These are phyloP conservation scores for Tragulus kanchil DNA, from an alignment of 2,113 vertebrate species.

Conservation along the genomic window DNA sequence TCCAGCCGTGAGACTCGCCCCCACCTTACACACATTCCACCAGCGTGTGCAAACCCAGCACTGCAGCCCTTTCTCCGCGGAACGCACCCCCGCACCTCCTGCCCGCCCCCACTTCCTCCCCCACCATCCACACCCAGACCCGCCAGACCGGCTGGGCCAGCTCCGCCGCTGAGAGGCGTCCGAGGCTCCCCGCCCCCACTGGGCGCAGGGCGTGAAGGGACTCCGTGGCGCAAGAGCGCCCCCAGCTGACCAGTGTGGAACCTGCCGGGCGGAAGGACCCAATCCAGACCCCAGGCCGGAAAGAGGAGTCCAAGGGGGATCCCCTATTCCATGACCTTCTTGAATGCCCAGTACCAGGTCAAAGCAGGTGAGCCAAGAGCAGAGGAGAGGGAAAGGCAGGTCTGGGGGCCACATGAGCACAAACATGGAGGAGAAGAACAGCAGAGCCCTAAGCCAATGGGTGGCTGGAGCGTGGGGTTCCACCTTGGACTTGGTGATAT, in stretches of 20 bases:
- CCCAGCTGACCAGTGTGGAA: conserved; percentile 42
- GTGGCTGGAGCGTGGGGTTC: not conserved
- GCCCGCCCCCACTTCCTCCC: not conserved
- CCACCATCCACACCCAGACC: not conserved
- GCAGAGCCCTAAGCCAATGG: not conserved
- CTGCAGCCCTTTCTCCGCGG: not conserved
- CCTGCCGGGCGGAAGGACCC: not conserved
- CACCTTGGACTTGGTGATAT: not conserved
- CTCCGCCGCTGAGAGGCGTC: accelerated
- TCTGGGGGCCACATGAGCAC: not conserved
- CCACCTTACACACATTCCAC: not conserved
- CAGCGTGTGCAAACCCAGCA: not conserved
- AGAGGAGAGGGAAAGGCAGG: not conserved
- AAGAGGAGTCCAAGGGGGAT: not conserved
- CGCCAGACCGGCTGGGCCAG: accelerated
- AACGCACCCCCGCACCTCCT: not conserved
- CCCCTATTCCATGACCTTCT: not conserved
- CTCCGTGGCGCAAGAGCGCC: conserved; percentile 70
- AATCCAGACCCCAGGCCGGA: not conserved
- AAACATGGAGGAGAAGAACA: not conserved
- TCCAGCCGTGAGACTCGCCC: not conserved
- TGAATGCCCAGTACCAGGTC: not conserved
- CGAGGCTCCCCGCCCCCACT: not conserved
- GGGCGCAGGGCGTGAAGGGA: accelerated
- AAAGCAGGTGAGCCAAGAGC: not conserved